These are phyloP conservation scores for Melierax canorus DNA, from an alignment of 2,113 vertebrate species.

Conservation along the genomic window DNA sequence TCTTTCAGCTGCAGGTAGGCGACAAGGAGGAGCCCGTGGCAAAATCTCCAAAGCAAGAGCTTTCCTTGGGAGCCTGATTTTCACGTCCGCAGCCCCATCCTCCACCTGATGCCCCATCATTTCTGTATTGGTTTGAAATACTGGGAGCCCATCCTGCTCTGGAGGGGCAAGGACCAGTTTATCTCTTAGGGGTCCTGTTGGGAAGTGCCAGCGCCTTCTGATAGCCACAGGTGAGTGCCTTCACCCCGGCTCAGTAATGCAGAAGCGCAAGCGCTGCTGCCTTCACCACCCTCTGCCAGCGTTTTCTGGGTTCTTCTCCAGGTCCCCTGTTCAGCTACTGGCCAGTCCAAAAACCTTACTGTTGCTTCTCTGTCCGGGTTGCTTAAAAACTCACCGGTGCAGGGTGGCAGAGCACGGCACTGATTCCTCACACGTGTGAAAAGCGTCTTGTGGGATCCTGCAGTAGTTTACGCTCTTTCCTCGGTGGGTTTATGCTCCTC, in stretches of 20 bases:
- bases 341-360: neutral
- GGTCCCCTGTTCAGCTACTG: neutral
- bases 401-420: neutral
- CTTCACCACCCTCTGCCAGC: neutral
- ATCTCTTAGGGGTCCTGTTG: neutral
- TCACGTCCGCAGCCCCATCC: fast-evolving
- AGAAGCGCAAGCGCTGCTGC: neutral
- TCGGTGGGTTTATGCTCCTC: neutral
- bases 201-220: neutral
- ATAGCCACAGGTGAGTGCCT: neutral
- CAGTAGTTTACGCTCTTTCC: neutral
- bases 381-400: neutral
- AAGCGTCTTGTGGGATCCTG: neutral
- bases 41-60: neutral
- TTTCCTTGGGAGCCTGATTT: neutral
- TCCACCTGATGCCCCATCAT: neutral
- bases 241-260: neutral
- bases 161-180: neutral
- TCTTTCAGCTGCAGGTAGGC: neutral
- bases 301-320: neutral
- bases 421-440: fast-evolving
- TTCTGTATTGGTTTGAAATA: fast-evolving
- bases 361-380: neutral
- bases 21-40: fast-evolving
- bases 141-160: neutral